Conservation (phyloP, 2,113 vertebrate genomes). For the Cryptomyrus ogoouensis region DNA sequence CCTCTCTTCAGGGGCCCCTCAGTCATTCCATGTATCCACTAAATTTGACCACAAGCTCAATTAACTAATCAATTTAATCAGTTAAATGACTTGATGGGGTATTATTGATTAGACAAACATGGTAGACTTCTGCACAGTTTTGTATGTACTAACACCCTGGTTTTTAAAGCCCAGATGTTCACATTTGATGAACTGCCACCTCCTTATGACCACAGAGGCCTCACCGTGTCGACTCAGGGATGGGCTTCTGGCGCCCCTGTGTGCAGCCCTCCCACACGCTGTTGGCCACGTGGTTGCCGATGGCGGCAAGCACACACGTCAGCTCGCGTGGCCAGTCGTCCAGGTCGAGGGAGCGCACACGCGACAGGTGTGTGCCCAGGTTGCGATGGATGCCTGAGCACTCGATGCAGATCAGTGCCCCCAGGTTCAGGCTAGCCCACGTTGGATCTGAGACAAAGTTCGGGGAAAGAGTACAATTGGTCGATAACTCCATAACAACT, state of each 20-base stretch:
- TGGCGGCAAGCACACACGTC: constrained; percentile 82
- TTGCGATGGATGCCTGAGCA: constrained; percentile 94
- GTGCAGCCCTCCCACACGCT: constrained; percentile 86
- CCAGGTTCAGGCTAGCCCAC: constrained; percentile 92
- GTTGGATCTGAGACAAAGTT: constrained; percentile 69
- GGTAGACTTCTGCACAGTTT: background rate
- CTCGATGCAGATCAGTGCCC: constrained; percentile 92
- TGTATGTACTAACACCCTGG: background rate
- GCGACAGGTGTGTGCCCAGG: constrained; percentile 88
- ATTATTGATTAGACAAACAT: no score
- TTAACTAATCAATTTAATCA: no score
- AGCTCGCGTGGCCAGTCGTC: constrained; percentile 93
- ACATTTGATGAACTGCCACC: background rate
- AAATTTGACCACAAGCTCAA: no score
- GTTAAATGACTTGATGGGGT: no score
- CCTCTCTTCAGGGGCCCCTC: background rate
- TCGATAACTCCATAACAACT: background rate
- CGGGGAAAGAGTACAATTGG: background rate
- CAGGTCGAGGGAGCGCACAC: constrained; percentile 88
- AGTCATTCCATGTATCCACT: background rate
- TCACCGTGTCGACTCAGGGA: constrained; percentile 75
- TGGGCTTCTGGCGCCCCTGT: constrained; percentile 75
- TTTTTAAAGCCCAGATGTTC: background rate
- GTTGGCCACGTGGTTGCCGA: constrained; percentile 88
- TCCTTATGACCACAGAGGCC: constrained; percentile 13